Evolutionary conservation across 2,113 vertebrate genomes (phyloP), one percentile per base, ranked within the genome.

Genomic region (Apteryx mantelli): DNA sequence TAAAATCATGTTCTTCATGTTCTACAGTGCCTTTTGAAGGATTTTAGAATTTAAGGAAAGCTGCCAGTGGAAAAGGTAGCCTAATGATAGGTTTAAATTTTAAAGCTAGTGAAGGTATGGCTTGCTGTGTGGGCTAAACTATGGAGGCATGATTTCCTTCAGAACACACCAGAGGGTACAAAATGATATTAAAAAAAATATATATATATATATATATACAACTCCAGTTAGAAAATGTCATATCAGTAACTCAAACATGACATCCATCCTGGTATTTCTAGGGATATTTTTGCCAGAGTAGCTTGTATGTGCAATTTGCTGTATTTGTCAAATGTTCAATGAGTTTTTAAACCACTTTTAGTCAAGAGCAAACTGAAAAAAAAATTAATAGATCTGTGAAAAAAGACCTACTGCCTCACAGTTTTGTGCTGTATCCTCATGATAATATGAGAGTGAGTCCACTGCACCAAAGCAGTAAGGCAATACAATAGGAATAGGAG

Each of bases 1-100:
- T 32, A 89, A 91, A 95, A 92, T 86, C 79, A 83, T 28, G 73
- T 89, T 92, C 44, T 65, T n/a, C 74, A 56, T 30, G 30, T 81
- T 82, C 74, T 48, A 34, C 9, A 24, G 63, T 32, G 40, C 13
- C 66, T 91, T 79, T 13, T 76, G 44, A 95, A 95, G 71, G 68
- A 71, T 69, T 91, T 76, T 48, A 61, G n/a, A 84, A 55, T 24
- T 22, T 21, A 88, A 88, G 22, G 52, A 84, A 93, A 87, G 61
- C 42, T 88, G 44, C 74, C 65, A 87, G 38, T 44, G 30, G n/a
- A 89, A 91, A 88, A 86, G 65, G 24, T 78, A 79, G 22, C 46
- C 26, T 87, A 84, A 63, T 25, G 34, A 73, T 93, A 82, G 30
- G 6, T 70, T 69, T 87, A 53, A 82, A 79, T 89, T 93, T 61